Evolutionary conservation across 2,113 vertebrate species (phyloP).

Genomic region (Marmota monax): DNA sequence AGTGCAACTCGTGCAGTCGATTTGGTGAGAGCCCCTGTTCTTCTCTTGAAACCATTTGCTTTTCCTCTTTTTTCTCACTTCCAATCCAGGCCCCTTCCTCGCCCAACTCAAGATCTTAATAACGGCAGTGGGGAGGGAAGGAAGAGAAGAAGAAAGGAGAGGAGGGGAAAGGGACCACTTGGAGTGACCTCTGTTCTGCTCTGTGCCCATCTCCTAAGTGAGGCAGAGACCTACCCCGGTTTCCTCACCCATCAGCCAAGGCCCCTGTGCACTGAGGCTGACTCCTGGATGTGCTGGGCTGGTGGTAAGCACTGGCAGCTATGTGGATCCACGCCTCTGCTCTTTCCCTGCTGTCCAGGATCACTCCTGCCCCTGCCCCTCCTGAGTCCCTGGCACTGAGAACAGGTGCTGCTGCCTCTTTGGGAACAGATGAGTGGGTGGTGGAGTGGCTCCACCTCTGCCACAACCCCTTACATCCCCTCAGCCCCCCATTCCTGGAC

Average conservation of each 20-base stretch:
- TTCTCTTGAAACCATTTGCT: not conserved
- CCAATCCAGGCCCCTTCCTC: not conserved
- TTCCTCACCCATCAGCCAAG: not conserved
- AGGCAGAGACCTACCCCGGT: not conserved
- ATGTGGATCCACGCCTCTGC: not conserved
- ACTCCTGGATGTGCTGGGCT: not conserved
- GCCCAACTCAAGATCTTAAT: not conserved
- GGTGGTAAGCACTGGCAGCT: not conserved
- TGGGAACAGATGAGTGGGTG: not conserved
- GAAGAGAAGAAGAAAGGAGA: not conserved
- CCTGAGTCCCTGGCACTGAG: not conserved
- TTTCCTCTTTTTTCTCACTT: not conserved
- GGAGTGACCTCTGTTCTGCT: not conserved
- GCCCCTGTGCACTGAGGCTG: not conserved
- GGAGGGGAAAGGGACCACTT: not conserved
- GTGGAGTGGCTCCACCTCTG: not conserved
- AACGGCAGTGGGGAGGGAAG: not conserved
- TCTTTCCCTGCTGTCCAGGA: too few species aligned
- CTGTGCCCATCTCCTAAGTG: not conserved
- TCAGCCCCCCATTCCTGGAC: not conserved
- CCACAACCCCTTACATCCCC: too few species aligned
- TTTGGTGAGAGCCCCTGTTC: not conserved
- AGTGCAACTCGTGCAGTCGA: too few species aligned
- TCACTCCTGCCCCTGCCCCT: too few species aligned
- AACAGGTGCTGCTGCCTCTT: not conserved